Conservation (phyloP, 2,113 vertebrate genomes). For the Eublepharis macularius region DNA sequence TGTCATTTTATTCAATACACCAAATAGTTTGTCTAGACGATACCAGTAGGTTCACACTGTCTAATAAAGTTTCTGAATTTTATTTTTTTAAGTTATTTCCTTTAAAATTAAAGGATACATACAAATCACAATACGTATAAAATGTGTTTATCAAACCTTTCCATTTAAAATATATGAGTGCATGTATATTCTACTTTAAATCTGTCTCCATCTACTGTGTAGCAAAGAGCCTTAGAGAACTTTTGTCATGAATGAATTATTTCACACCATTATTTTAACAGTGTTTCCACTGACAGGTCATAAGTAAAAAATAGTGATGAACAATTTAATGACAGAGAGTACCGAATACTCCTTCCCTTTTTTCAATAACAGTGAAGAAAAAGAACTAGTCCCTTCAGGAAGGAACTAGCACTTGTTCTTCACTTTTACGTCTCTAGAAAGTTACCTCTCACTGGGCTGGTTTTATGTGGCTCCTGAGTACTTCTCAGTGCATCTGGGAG, state of each 20-base stretch:
- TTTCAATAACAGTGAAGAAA: too few relatives aligned
- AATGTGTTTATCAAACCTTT: neutral
- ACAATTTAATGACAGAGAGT: neutral
- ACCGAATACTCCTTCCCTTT: neutral
- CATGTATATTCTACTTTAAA: neutral
- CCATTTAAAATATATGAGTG: neutral
- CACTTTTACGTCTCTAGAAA: neutral
- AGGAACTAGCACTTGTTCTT: constrained; percentile 3
- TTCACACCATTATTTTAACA: constrained; percentile 9
- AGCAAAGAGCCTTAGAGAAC: neutral
- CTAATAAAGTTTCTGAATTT: neutral
- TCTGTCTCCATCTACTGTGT: neutral
- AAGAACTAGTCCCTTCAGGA: too few relatives aligned
- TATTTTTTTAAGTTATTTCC: neutral
- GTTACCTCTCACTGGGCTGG: neutral
- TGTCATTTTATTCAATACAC: neutral
- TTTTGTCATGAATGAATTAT: constrained; percentile 3
- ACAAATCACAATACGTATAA: neutral
- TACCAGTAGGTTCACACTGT: neutral
- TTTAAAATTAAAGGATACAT: neutral
- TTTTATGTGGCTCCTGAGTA: too few relatives aligned
- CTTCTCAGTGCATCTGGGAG: too few relatives aligned
- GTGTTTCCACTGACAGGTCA: neutral
- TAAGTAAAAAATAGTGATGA: neutral
- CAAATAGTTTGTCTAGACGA: neutral